Conservation (phyloP, 1,140 invertebrate species). For the Berghia stephanieae region DNA sequence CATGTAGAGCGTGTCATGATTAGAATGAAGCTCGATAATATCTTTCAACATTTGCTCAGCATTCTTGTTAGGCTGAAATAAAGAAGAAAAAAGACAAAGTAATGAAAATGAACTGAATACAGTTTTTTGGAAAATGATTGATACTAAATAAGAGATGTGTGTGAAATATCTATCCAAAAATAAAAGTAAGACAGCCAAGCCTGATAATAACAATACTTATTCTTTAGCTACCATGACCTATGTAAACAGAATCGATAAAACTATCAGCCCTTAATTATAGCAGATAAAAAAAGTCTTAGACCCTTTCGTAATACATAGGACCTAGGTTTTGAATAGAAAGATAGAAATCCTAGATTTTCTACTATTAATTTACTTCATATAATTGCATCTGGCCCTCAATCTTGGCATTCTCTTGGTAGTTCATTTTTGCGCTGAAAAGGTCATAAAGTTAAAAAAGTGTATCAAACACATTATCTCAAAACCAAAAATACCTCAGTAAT, state of each 20-base stretch:
- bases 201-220: neutral
- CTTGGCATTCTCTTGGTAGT: too few species aligned
- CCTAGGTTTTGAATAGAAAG: neutral
- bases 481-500: slow-evolving; percentile 46
- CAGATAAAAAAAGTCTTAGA: too few species aligned
- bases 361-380: neutral
- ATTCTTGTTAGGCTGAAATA: slow-evolving; percentile 48
- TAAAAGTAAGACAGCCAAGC: neutral
- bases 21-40: slow-evolving; percentile 43
- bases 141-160: neutral
- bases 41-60: slow-evolving; percentile 47
- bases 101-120: neutral
- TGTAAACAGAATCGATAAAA: too few species aligned
- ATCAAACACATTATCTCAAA: neutral
- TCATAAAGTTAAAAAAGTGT: neutral
- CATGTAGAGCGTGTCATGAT: slow-evolving; percentile 52
- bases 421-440: neutral
- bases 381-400: too few species aligned
- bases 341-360: neutral
- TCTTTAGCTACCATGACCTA: neutral
- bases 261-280: too few species aligned
- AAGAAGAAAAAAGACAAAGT: neutral
- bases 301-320: neutral
- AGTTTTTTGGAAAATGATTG: neutral
- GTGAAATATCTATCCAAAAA: neutral